Evolutionary conservation across 2,888 invertebrate genomes (phyloP), one percentile per base, ranked within the genome.

Genomic region (Nebria brevicollis): DNA sequence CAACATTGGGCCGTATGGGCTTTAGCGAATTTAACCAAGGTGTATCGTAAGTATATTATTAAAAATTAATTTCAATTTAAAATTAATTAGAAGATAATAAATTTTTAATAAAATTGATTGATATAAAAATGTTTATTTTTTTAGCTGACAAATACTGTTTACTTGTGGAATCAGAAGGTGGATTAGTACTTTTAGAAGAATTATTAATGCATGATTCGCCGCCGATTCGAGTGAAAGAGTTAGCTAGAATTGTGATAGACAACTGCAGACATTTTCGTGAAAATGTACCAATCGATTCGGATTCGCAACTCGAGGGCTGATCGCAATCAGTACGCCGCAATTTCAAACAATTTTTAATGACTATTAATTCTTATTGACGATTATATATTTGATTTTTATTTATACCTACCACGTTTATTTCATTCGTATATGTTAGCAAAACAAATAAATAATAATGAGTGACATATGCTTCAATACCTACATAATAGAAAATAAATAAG

Each of bases 1-100:
- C 97, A 97, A 88, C 95, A 97, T 88, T 98, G 98, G 98, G 98
- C 98, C 2, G 95, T 96, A 7, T 99, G 98, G 98, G 98, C 98
- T 0, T 91, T 99, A 82, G 98, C 98, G 75, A 99, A 99, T 90
- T 93, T 99, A 83, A 99, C 98, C 74, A 94, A 93, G 82, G 96
- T 97, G 42, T 97, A 97, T 88, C 95, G 97, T 96, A 89, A 94
- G 95, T 94, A 84, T 82, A 2, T 66, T 25, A 66, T 66, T 8
- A 66, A 25, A 25, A 66, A 66, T 20, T 20, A 20, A 20, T 20
- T 20, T 20, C 1, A 1, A 20, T 20, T 20, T 20, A 20, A 20
- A 20, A 20, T 20, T 1, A 1, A 20, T 20, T 20, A 20, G 20
- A 20, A 1, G 20, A 20, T 20, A 20, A 20, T 20, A 20, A 20